Evolutionary conservation across 2,113 vertebrate species (phyloP), one percentile per base, ranked within the genome.

Genomic region (Cichladusa arquata): DNA sequence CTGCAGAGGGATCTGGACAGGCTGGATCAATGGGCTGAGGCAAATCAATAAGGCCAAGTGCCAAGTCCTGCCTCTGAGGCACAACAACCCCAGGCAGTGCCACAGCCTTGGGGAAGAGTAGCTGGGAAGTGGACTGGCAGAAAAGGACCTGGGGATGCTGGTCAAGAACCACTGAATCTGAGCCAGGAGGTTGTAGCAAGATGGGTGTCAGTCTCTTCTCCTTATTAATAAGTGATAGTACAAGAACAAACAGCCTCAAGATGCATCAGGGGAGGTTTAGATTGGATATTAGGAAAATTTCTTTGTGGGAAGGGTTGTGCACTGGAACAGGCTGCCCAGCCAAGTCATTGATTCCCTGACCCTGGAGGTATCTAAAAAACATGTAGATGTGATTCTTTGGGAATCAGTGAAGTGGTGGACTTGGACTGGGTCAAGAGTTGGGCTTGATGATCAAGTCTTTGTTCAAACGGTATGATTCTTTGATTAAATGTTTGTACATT

Each of bases 341-440:
- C 4, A 44, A n/a, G 23, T 29, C 13, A 31, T 17, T 33, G 34
- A 54, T 19, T 48, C 40, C 42, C 31, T 58, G 36, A 36, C 34
- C 31, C 23, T 74, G 40, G 31, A 62, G 11, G 14, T 48, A 28
- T 42, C 48, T 67, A 48, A 73, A 80, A 61, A 31, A 60, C 11
- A 6, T 8, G 22, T 42, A 74, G 19, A 42, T 36, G 3, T 42
- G 31, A 61, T 61, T 42, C 26, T 67, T n/a, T 61, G 26, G 34
- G 34, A 56, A 23, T 38, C 5, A 2, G 23, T 28, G 16, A n/a
- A 69, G 34, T 0, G 0, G 13, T 61, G 23, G 61, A 44, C 34
- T 33, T 50, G 11, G 34, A 47, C 47, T 25, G 16, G 11, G 5
- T 36, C 67, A 81, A 67, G 3, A 54, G 11, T 6, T 48, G 23